Percentiles rank a stretch among this genome's conserved stretches.
Evolutionary conservation across 2,797 vertebrate species (phyloP).

Genomic region (Sciaenops ocellatus): DNA sequence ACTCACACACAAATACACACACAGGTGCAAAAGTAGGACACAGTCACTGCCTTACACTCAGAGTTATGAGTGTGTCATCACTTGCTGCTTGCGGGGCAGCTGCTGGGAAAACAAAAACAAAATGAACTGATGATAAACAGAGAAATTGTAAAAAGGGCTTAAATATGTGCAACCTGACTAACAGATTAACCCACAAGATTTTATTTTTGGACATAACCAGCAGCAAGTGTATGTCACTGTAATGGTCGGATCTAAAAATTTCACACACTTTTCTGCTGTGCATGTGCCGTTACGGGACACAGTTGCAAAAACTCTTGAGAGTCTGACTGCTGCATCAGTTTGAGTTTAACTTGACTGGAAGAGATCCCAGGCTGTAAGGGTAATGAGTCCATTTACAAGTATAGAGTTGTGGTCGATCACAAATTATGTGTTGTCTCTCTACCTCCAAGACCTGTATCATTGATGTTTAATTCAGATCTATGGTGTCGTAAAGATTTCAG

Average conservation of each 20-base stretch:
- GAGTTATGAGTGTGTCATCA: constrained; percentile 61
- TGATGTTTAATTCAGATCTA: constrained; percentile 7
- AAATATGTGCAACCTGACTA: constrained; percentile 26
- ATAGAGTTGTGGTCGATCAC: background rate
- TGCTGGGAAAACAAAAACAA: constrained; percentile 61
- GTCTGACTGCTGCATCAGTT: constrained; percentile 31
- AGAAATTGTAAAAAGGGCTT: constrained; percentile 7
- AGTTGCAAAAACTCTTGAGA: constrained; percentile 21
- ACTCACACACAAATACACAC: constrained; percentile 22
- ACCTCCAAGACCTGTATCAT: background rate
- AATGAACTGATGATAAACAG: constrained; percentile 24
- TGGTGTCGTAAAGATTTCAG: background rate
- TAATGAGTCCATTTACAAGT: background rate
- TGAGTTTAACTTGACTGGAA: constrained; percentile 21
- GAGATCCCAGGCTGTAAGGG: background rate
- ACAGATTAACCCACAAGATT: constrained; percentile 1
- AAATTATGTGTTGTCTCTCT: background rate
- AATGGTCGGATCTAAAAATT: background rate
- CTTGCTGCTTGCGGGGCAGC: constrained; percentile 47
- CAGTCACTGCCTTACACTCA: constrained; percentile 30
- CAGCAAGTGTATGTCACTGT: constrained; percentile 15
- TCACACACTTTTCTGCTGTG: background rate
- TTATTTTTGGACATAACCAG: constrained; percentile 10
- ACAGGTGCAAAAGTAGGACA: constrained; percentile 74
- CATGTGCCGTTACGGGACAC: background rate